Evolutionary conservation across 2,888 invertebrate species (phyloP), one percentile per base, ranked within the genome.

Genomic region (Phaedon cochleariae): DNA sequence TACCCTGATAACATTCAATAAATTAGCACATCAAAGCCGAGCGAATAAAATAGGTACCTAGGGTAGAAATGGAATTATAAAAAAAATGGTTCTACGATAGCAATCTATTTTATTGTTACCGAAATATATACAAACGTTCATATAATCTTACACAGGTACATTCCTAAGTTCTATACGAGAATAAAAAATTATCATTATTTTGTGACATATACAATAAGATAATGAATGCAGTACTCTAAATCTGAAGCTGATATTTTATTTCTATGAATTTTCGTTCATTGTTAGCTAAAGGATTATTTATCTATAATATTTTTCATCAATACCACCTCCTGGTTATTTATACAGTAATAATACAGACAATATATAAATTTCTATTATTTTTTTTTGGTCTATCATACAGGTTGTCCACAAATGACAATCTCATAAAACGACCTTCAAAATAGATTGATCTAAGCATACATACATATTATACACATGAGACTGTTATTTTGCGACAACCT

Each of bases 281-380:
- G 41, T 41, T 41, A 41, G n/a, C 41, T 41, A 41, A 41, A 5
- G 15, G 41, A 41, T 41, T 41, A 41, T 15, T 41, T 12, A n/a
- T 41, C 41, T 41, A 15, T 41, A n/a, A n/a, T n/a, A 41, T 41
- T 41, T 34, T 41, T 41, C 41, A 41, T 41, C 41, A 41, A 41
- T 41, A 41, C 41, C 41, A 41, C 41, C 41, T 41, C 41, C 41
- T 41, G 65, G 65, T 68, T 65, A 59, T 59, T 34, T 26, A 49
- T 54, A 34, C 37, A 52, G 49, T 58, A 41, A 59, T 63, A 52
- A 61, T 51, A 62, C 62, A 57, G 62, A 64, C 60, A 67, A 58
- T 49, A 59, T 41, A 64, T 68, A 68, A 46, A 59, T 64, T 58
- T 59, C 53, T 59, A 62, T 59, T 62, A 61, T 17, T 55, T 65